Conservation (phyloP, 1,140 invertebrate species). For the Meloidogyne exigua region DNA sequence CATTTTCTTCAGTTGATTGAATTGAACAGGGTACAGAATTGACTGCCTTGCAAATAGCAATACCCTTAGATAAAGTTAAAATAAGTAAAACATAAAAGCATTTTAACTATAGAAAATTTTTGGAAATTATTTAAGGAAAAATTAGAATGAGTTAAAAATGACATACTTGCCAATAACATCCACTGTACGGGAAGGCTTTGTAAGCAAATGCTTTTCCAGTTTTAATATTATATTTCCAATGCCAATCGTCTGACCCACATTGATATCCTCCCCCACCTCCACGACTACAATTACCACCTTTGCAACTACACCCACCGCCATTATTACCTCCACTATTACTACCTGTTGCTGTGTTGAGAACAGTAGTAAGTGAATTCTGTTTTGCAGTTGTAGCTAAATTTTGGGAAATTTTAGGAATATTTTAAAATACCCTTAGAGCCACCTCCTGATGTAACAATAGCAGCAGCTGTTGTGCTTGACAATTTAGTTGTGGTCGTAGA, state of each 20-base stretch:
- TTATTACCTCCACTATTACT: background rate
- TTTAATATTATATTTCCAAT: background rate
- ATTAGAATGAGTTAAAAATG: background rate
- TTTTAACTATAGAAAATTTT: no score
- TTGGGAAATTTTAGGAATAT: no score
- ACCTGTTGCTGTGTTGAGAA: no score
- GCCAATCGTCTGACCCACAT: background rate
- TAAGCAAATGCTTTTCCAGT: background rate
- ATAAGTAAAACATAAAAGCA: no score
- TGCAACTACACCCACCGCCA: background rate
- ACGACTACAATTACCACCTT: background rate
- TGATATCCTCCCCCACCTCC: background rate
- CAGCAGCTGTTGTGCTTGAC: background rate
- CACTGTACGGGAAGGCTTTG: background rate
- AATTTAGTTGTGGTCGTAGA: background rate
- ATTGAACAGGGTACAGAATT: background rate
- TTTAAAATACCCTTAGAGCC: background rate
- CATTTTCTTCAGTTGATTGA: background rate
- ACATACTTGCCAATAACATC: background rate
- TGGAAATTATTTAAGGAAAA: no score
- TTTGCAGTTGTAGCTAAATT: no score
- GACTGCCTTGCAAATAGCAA: background rate
- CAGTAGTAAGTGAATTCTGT: no score
- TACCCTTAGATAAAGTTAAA: no score
- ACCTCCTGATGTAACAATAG: background rate